These are phyloP conservation scores for Scytalopus superciliaris DNA, from an alignment of 2,113 vertebrate genomes.

Conservation along the genomic window DNA sequence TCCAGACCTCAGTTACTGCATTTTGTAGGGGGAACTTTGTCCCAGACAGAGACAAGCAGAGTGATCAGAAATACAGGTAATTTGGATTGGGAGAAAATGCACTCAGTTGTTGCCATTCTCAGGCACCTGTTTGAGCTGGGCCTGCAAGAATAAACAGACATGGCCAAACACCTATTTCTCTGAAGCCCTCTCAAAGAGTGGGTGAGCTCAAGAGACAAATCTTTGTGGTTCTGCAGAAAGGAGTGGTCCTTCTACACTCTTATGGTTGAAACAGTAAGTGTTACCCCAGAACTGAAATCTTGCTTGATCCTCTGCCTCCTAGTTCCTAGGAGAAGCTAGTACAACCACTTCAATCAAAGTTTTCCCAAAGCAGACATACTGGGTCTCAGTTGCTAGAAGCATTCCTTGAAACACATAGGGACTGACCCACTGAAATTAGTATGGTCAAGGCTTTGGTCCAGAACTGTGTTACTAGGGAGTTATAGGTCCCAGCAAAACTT, in stretches of 20 bases:
- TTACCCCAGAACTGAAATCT: neutral
- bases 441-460: neutral
- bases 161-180: neutral
- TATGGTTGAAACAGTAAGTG: neutral
- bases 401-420: neutral
- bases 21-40: neutral
- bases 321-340: neutral
- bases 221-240: neutral
- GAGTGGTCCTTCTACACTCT: neutral
- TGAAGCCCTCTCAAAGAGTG: neutral
- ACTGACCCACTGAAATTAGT: neutral
- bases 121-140: neutral
- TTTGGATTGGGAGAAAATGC: neutral
- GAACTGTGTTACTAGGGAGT: neutral
- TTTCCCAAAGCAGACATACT: neutral
- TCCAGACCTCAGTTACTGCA: neutral
- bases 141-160: neutral
- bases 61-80: neutral
- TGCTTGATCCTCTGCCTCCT: neutral
- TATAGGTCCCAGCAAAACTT: neutral
- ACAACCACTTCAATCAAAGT: neutral
- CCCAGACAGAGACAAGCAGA: neutral
- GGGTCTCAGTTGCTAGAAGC: neutral
- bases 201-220: neutral
- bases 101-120: neutral